Evolutionary conservation across 2,888 invertebrate genomes (phyloP), one percentile per base, ranked within the genome.

Genomic region (Sminthurinus aureus): DNA sequence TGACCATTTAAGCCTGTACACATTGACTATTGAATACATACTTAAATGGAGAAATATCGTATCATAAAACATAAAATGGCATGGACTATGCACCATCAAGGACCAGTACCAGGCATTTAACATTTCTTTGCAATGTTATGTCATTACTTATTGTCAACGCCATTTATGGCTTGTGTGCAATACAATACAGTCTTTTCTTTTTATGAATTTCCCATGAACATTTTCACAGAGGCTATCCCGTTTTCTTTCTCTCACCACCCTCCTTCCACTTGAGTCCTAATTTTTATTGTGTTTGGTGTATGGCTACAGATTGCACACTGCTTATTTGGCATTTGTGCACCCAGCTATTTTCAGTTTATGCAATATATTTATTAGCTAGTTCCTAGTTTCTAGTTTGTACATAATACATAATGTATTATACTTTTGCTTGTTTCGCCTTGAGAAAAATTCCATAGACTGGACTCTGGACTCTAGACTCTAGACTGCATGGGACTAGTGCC

Each of bases 131-230:
- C 76, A 50, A 51, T 11, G 50, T 75, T 75, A 75, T 51, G 51
- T 51, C 51, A 76, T 52, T 58, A 76, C 76, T 76, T 76, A 76
- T 52, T 76, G 76, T 76, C 76, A 76, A 52, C 52, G 58, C 52
- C 76, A 76, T 76, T 76, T 76, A 76, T 76, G 76, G 76, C 52
- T 22, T 0, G 51, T 24, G 38, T 20, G 24, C 22, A 26, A 24
- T 13, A 24, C 20, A 24, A 26, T 11, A 22, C 11, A 67, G 38
- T 38, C 38, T 38, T 38, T 38, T 38, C 38, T 38, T 38, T 38
- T 38, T 6, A 1, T 38, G 38, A 38, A 38, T 38, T 38, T 38
- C 38, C 38, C 38, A 6, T 38, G 38, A 4, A 38, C 38, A 38
- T 4, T 38, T 38, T 38, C 38, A 38, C 38, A 4, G 38, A 6